phyloP scores from a whole-genome alignment of 2,888 invertebrate species.

The Meliscaeva auricollis region DNA sequence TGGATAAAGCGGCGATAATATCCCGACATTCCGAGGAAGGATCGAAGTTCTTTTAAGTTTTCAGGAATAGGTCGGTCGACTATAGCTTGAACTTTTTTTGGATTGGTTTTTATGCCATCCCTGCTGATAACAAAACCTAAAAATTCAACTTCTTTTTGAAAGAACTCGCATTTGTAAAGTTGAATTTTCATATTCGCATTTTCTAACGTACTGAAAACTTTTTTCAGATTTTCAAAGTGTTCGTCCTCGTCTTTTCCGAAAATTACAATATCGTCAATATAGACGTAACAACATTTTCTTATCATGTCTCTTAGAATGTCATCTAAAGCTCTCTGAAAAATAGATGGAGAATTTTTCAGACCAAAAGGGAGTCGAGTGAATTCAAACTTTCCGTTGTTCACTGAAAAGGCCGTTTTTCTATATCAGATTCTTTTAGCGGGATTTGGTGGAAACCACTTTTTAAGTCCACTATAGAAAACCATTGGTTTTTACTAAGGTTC shows the following conservation, averaged over 20 bases:
- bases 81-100: not conserved
- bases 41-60: not conserved
- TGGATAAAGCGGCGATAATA: not conserved
- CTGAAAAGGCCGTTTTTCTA: constrained; percentile 21
- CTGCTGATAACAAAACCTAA: too few relatives aligned
- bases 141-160: too few relatives aligned
- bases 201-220: too few relatives aligned
- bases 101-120: not conserved
- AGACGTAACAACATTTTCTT: too few relatives aligned
- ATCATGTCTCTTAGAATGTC: too few relatives aligned
- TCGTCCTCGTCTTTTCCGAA: too few relatives aligned
- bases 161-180: too few relatives aligned
- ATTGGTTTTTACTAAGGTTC: not conserved
- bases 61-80: not conserved
- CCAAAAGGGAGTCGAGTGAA: constrained; percentile 55
- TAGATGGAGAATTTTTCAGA: constrained; percentile 42
- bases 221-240: too few relatives aligned
- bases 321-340: not conserved
- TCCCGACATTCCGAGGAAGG: not conserved
- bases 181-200: too few relatives aligned
- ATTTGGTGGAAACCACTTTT: constrained; percentile 61
- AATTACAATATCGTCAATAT: too few relatives aligned
- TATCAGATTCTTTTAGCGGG: constrained; percentile 40
- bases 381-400: constrained; percentile 24
- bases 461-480: constrained; percentile 1